Base-by-base conservation (phyloP, 2,113 vertebrate genomes). In the Eurypyga helias region DNA sequence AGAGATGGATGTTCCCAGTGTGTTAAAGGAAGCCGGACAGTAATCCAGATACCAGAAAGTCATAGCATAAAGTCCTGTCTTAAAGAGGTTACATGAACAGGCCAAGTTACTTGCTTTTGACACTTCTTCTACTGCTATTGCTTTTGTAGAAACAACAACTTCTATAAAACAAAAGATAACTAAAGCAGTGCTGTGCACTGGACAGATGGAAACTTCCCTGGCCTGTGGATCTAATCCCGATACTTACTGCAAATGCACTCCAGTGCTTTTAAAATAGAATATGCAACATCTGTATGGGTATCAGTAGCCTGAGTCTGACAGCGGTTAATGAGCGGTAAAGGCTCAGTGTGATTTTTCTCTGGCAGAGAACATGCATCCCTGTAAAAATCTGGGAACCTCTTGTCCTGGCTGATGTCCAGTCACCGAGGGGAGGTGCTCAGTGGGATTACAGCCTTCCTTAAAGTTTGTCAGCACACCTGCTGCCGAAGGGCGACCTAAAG, bases 41-140 rank as follows among this genome's bases (percentile, higher is more conserved):
- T 75, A 19, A 75, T 83, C 34, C 52, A 93, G 48, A 33, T 36
- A 79, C 25, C 16, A 86, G 25, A 70, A 93, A 70, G 36, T 48
- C 41, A 86, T 84, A 70, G 25, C 51, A 36, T 65, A 81, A 91
- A 91, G 38, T 24, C 1, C 0, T 71, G 18, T 46, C 0, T 0
- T 69, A 69, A 79, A 86, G 31, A n/a, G 23, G 10, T 15, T 43
- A 6, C 51, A 28, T 38, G 55, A 67, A 70, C 24, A 66, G 45
- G 62, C 49, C n/a, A 46, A 69, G 45, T 17, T 48, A 23, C 62
- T 94, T 93, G 65, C 29, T 85, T 89, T 61, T 73, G 70, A 45
- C 31, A 36, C 8, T 10, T 91, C 51, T 89, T 87, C 46, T 16
- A n/a, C 64, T 82, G 73, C 65, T 87, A 13, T 25, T 78, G 3